Evolutionary conservation across 2,113 vertebrate genomes (phyloP).

Genomic region (Pterocles gutturalis): DNA sequence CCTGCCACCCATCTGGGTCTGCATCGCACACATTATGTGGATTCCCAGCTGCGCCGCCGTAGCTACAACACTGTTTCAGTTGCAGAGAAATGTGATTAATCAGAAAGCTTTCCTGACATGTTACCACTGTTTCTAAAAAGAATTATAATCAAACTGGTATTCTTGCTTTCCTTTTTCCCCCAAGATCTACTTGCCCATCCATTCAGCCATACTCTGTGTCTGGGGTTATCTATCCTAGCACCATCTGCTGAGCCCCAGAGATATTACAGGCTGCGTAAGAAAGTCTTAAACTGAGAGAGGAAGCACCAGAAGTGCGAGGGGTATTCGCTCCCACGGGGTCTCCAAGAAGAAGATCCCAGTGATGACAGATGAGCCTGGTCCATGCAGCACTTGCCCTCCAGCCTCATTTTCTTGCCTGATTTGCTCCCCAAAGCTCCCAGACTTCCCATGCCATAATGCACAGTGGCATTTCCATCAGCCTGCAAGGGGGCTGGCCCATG

Average conservation of each 20-base stretch:
- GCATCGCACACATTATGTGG: accelerated
- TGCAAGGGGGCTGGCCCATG: slow-evolving; percentile 57
- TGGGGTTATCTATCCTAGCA: neutral
- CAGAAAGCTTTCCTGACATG: neutral
- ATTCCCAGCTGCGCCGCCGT: accelerated
- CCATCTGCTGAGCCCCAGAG: slow-evolving; percentile 34
- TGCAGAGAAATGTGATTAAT: neutral
- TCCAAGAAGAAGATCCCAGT: neutral
- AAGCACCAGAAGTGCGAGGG: neutral
- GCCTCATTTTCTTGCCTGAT: neutral
- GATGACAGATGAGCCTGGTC: neutral
- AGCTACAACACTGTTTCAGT: neutral
- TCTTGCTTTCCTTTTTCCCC: neutral
- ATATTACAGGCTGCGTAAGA: neutral
- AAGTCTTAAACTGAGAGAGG: neutral
- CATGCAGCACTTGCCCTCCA: neutral
- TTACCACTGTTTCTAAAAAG: neutral
- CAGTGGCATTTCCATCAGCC: neutral
- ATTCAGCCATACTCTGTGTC: accelerated
- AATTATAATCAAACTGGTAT: neutral
- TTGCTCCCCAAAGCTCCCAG: neutral
- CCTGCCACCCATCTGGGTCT: neutral
- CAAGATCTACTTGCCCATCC: neutral
- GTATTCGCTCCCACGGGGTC: accelerated
- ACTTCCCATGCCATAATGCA: neutral